Conservation (phyloP, 1,140 invertebrate species). For the Phymastichus coffea region DNA sequence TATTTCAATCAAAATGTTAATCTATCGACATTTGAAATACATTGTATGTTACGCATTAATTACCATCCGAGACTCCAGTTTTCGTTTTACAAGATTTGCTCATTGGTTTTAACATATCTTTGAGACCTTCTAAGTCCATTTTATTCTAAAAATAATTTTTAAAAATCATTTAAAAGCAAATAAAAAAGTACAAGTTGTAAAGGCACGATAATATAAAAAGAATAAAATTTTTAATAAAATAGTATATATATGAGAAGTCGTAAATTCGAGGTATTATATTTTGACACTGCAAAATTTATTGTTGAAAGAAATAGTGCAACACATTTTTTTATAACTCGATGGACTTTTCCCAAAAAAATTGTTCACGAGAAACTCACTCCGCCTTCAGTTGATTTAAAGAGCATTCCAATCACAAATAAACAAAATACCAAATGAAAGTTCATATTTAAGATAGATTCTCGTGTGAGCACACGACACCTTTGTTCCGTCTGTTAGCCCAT, state of each 20-base stretch:
- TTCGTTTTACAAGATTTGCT: conserved; percentile 5
- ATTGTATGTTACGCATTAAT: not conserved
- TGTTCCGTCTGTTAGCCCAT: not conserved
- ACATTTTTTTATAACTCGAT: too few relatives aligned
- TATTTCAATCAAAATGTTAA: not conserved
- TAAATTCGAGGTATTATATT: not conserved
- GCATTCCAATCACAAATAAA: not conserved
- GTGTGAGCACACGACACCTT: not conserved
- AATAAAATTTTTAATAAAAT: too few relatives aligned
- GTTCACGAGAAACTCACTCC: conserved; percentile 3
- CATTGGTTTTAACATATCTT: conserved; percentile 1
- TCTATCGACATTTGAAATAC: not conserved
- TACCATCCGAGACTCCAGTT: conserved; percentile 9
- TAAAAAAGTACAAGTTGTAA: not conserved
- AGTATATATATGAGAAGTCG: too few relatives aligned
- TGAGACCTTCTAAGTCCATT: not conserved
- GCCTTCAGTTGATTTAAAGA: not conserved
- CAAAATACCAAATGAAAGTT: not conserved
- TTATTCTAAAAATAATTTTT: not conserved
- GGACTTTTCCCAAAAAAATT: too few relatives aligned
- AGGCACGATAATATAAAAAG: too few relatives aligned
- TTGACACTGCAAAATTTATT: not conserved
- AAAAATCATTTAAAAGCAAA: not conserved
- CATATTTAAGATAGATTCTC: not conserved
- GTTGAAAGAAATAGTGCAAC: too few relatives aligned